Evolutionary conservation across 2,113 vertebrate genomes (phyloP).

Genomic region (Glareola pratincola): DNA sequence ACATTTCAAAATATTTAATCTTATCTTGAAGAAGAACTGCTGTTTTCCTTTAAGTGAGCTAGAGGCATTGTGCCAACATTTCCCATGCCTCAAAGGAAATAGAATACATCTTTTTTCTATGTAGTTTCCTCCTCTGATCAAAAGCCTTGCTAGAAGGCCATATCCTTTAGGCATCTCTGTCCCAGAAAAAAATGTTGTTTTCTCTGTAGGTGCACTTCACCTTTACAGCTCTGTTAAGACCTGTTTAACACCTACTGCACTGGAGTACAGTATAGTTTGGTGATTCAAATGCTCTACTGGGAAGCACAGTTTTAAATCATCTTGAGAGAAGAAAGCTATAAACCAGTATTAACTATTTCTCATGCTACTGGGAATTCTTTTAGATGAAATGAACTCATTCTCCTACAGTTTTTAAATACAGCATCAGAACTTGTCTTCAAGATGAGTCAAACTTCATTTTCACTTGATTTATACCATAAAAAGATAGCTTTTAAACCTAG

Average conservation of each 20-base stretch:
- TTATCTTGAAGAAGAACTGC: not conserved
- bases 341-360: not conserved
- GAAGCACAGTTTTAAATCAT: not conserved
- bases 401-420: not conserved
- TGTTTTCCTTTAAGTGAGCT: not conserved
- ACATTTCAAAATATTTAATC: not conserved
- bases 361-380: not conserved
- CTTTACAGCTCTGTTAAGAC: not conserved
- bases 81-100: not conserved
- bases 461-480: not conserved
- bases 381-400: not conserved
- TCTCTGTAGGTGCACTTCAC: not conserved
- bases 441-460: not conserved
- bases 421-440: not conserved
- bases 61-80: not conserved
- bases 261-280: not conserved
- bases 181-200: not conserved
- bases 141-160: not conserved
- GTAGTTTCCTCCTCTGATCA: not conserved
- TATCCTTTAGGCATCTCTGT: not conserved
- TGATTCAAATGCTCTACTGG: not conserved
- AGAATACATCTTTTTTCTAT: not conserved
- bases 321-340: not conserved
- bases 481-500: not conserved
- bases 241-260: not conserved